Evolutionary conservation across 2,888 invertebrate genomes (phyloP).

Genomic region (Latrodectus hesperus): DNA sequence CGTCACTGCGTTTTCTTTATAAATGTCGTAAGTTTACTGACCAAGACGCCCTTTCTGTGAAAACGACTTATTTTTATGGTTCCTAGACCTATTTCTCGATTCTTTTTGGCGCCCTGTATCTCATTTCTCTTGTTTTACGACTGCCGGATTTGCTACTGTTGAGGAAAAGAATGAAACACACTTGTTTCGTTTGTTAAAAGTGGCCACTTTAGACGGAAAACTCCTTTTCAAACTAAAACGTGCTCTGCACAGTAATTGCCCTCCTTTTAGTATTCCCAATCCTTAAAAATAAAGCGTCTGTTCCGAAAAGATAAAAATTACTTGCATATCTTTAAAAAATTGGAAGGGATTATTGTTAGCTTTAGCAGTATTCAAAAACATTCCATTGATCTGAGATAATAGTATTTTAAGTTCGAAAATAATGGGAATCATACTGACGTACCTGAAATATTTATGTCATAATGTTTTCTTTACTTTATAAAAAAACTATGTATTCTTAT

Average conservation of each 20-base stretch:
- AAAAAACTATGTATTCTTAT: too few species aligned
- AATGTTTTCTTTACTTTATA: too few species aligned
- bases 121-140: slow-evolving; percentile 53
- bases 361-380: too few species aligned
- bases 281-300: background rate
- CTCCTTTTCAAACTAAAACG: slow-evolving; percentile 23
- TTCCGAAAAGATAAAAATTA: background rate
- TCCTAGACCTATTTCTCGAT: slow-evolving; percentile 38
- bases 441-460: too few species aligned
- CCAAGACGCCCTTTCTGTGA: slow-evolving; percentile 26
- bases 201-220: slow-evolving; percentile 42
- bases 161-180: slow-evolving; percentile 12
- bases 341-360: too few species aligned
- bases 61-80: slow-evolving; percentile 64
- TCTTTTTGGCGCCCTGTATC: slow-evolving; percentile 52
- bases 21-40: background rate
- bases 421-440: too few species aligned
- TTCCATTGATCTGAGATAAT: too few species aligned
- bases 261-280: slow-evolving; percentile 31
- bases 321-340: background rate
- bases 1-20: too few species aligned
- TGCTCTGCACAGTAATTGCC: slow-evolving; percentile 42
- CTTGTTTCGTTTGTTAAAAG: slow-evolving; percentile 27
- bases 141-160: slow-evolving; percentile 30
- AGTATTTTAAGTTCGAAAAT: too few species aligned